Conservation (phyloP, 2,888 invertebrate species). For the Liopterus haemorrhoidalis region DNA sequence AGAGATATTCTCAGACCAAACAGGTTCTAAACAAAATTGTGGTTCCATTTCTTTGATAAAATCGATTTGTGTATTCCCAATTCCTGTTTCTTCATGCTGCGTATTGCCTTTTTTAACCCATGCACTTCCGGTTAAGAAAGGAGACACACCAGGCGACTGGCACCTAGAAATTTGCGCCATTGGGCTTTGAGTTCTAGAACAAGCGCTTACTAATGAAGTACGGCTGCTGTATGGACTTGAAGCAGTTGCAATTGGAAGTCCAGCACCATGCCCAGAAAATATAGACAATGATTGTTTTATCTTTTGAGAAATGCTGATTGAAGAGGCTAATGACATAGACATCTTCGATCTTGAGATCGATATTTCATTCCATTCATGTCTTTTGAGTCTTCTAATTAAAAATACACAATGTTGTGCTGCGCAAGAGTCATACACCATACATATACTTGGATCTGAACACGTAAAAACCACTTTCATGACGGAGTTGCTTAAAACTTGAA, state of each 20-base stretch:
- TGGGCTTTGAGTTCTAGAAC: constrained; percentile 49
- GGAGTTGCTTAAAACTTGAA: constrained; percentile 59
- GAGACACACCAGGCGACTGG: constrained; percentile 45
- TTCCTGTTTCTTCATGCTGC: constrained; percentile 42
- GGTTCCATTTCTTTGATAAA: constrained; percentile 65
- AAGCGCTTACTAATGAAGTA: constrained; percentile 34
- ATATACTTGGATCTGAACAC: constrained; percentile 69
- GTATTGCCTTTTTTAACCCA: constrained; percentile 37
- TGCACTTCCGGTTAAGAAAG: constrained; percentile 35
- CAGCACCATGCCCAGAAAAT: constrained; percentile 32
- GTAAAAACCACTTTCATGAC: constrained; percentile 66
- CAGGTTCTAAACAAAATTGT: constrained; percentile 79
- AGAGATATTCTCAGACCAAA: constrained; percentile 74
- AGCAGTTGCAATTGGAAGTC: constrained; percentile 30
- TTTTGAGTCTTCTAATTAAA: constrained; percentile 66
- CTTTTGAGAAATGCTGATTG: constrained; percentile 35
- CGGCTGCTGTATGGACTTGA: constrained; percentile 39
- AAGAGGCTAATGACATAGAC: constrained; percentile 31
- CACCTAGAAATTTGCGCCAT: constrained; percentile 50
- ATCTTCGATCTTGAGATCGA: constrained; percentile 33
- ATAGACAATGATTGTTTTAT: constrained; percentile 40
- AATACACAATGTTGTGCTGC: constrained; percentile 76
- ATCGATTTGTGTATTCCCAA: constrained; percentile 37
- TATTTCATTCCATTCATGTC: constrained; percentile 55
- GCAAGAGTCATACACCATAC: constrained; percentile 72